These are phyloP conservation scores for Zhengitettix transpicula DNA, from an alignment of 2,888 invertebrate species.

Conservation along the genomic window DNA sequence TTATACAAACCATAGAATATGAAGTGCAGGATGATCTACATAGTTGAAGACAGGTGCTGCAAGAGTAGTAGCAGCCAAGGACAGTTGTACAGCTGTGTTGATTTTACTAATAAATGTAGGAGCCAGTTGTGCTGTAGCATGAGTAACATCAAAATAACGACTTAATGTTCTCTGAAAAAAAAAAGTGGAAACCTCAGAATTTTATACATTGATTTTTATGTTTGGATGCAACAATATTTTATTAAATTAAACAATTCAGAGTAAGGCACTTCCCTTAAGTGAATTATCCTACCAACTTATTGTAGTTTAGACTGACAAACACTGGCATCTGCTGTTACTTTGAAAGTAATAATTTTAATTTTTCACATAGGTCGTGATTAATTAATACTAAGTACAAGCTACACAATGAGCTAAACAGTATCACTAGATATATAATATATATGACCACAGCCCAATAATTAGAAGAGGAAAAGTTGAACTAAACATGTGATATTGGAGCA, in stretches of 20 bases:
- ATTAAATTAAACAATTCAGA: background rate
- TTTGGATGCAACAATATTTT: background rate
- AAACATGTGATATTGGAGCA: too few species aligned
- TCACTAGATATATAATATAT: too few species aligned
- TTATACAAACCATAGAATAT: slow-evolving; percentile 45
- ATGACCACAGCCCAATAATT: too few species aligned
- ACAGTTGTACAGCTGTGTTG: slow-evolving; percentile 80
- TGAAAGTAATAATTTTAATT: too few species aligned
- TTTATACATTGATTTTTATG: background rate
- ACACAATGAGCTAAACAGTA: too few species aligned
- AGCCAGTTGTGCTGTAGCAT: slow-evolving; percentile 79
- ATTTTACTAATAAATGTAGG: slow-evolving; percentile 90
- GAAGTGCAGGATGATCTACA: slow-evolving; percentile 61
- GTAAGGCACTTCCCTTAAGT: too few species aligned
- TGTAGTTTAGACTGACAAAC: too few species aligned
- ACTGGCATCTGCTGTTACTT: too few species aligned
- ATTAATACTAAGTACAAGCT: too few species aligned
- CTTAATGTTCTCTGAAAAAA: slow-evolving; percentile 60
- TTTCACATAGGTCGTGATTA: too few species aligned
- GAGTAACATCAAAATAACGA: slow-evolving; percentile 81
- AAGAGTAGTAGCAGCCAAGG: slow-evolving; percentile 69
- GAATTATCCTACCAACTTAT: too few species aligned
- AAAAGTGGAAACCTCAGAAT: background rate
- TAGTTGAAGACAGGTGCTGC: slow-evolving; percentile 83
- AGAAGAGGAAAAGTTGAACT: too few species aligned